phyloP scores from a whole-genome alignment of 2,888 invertebrate species.

The Tetranychus piercei region DNA sequence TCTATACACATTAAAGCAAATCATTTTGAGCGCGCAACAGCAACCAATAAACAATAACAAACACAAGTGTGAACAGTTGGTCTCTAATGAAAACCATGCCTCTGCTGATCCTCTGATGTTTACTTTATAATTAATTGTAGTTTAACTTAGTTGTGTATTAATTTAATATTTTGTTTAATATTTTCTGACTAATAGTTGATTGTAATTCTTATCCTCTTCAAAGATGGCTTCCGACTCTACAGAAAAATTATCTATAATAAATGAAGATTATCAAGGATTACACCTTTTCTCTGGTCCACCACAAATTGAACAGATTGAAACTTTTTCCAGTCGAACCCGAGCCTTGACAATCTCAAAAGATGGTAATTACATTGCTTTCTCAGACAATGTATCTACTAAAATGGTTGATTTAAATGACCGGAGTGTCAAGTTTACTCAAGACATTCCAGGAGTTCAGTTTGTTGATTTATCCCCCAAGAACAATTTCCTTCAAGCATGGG shows the following conservation, averaged over 20 bases:
- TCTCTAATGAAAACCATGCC: no score
- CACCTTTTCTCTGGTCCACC: neutral
- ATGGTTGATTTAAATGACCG: slow-evolving; percentile 1
- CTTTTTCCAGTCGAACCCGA: neutral
- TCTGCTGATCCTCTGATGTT: neutral
- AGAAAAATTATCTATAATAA: neutral
- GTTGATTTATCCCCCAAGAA: slow-evolving; percentile 19
- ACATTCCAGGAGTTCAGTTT: slow-evolving; percentile 4
- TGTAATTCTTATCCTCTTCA: neutral
- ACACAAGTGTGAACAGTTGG: neutral
- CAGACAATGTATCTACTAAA: slow-evolving; percentile 5
- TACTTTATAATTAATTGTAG: neutral
- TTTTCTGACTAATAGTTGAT: neutral
- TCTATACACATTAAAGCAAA: neutral
- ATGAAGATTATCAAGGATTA: neutral
- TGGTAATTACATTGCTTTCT: slow-evolving; percentile 18
- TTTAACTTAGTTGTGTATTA: no score
- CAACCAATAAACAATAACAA: neutral
- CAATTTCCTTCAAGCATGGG: slow-evolving; percentile 9
- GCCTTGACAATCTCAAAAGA: slow-evolving; percentile 13
- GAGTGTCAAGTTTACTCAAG: slow-evolving; percentile 9
- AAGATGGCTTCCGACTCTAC: neutral
- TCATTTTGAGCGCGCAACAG: neutral
- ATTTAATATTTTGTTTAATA: no score
- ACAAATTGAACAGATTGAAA: neutral